Evolutionary conservation across 2,797 vertebrate species (phyloP).

Genomic region (Helostoma temminkii): DNA sequence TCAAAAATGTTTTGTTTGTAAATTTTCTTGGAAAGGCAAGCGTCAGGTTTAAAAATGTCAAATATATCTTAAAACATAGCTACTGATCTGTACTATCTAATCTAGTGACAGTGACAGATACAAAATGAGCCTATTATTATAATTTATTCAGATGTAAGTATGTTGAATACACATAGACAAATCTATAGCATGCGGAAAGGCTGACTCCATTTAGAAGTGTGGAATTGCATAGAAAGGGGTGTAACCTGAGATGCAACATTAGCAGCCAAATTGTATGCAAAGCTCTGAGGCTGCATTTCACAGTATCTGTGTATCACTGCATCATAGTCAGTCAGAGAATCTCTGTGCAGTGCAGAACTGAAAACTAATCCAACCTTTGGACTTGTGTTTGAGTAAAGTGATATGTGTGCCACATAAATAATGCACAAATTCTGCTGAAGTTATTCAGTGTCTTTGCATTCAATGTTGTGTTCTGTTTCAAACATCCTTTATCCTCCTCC

Average conservation of each 20-base stretch:
- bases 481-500: conserved; percentile 27
- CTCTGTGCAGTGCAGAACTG: conserved; percentile 31
- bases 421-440: conserved; percentile 59
- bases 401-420: conserved; percentile 71
- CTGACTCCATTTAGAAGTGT: conserved; percentile 41
- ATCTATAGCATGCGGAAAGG: conserved; percentile 38
- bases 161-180: conserved; percentile 39
- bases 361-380: conserved; percentile 54
- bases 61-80: conserved; percentile 1
- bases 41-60: conserved; percentile 7
- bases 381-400: conserved; percentile 52
- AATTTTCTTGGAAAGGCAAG: neutral
- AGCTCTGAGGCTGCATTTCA: conserved; percentile 41
- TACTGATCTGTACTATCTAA: conserved; percentile 24
- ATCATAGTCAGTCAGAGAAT: conserved; percentile 44
- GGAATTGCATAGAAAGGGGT: conserved; percentile 49
- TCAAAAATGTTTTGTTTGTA: conserved; percentile 11
- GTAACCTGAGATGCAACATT: conserved; percentile 65
- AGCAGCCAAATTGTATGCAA: conserved; percentile 67
- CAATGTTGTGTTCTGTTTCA: conserved; percentile 10
- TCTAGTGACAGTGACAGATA: conserved; percentile 33
- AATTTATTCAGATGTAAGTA: conserved; percentile 40
- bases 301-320: conserved; percentile 44
- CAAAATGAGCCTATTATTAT: conserved; percentile 42
- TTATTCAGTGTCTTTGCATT: conserved; percentile 34